Base-by-base conservation (phyloP, 2,797 vertebrate genomes). In the Gastrophryne carolinensis region DNA sequence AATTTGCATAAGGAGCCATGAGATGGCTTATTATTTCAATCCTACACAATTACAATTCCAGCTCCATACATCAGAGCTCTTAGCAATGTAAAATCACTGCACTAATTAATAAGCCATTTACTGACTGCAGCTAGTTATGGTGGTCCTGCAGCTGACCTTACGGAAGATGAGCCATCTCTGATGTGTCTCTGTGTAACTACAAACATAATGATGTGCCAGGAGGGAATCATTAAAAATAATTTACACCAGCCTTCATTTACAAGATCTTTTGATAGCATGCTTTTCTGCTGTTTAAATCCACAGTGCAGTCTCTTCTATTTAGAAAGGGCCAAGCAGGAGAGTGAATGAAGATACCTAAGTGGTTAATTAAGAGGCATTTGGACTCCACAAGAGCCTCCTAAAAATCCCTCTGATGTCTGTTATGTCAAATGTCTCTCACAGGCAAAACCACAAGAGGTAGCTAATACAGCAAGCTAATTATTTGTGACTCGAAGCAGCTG, bases 201-300 rank as follows among this genome's bases (percentile, higher is more conserved):
- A 96, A 96, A 98, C 96, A 98, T 99, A 98, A 99, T 96, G 97
- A 97, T 94, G 95, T 93, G 97, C 97, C 97, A 98, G 97, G 95
- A 97, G 97, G 97, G 97, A 98, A 96, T 98, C 96, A 98, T 98
- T 99, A 99, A 98, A 99, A 99, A 98, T 98, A 98, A 99, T 98
- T 98, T 98, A 98, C 97, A 98, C 96, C 98, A 96, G 96, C 95
- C 97, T 99, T 98, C 96, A 97, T 98, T 99, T 98, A 98, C 96
- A 95, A 94, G 95, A 96, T 96, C 96, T 97, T 99, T 98, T 99
- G 97, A 99, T 97, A 98, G 95, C 88, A 79, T 81, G 92, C 94
- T 95, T 96, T 94, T 95, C 94, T 87, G 87, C 96, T 96, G 95
- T 95, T 97, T 94, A 95, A 95, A 96, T 92, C 93, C 89, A 76